Conservation (phyloP, 2,113 vertebrate genomes). For the Corythoichthys intestinalis region DNA sequence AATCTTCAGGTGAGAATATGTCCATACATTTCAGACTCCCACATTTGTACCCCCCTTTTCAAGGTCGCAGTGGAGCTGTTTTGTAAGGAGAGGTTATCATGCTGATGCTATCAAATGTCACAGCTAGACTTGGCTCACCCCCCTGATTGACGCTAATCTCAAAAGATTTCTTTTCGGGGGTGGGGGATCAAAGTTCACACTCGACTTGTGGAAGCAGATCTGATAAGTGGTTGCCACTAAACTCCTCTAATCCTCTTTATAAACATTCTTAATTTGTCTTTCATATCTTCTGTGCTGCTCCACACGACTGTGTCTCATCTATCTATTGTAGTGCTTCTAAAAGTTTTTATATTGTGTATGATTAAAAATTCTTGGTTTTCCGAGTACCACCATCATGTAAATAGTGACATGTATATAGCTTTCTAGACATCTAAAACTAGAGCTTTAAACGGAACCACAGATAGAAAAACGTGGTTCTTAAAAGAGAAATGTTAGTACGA, state of each 20-base stretch:
- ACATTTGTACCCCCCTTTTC: constrained; percentile 8
- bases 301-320: not conserved
- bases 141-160: constrained; percentile 30
- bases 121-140: constrained; percentile 3
- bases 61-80: constrained; percentile 17
- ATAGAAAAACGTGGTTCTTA: too few species aligned
- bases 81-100: constrained; percentile 22
- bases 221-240: constrained; percentile 16
- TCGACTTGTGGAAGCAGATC: constrained; percentile 9
- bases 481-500: too few species aligned
- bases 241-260: constrained; percentile 10
- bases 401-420: too few species aligned
- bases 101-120: constrained; percentile 24
- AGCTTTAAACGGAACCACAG: too few species aligned
- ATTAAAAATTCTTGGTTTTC: not conserved
- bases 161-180: constrained; percentile 1
- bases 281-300: not conserved
- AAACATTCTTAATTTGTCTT: not conserved
- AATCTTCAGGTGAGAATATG: too few species aligned
- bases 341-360: too few species aligned
- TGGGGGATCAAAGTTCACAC: constrained; percentile 21
- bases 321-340: not conserved
- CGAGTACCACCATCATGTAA: too few species aligned
- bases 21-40: not conserved
- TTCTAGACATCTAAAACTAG: too few species aligned